Conservation (phyloP, 1,140 invertebrate genomes). For the Cylas formicarius region DNA sequence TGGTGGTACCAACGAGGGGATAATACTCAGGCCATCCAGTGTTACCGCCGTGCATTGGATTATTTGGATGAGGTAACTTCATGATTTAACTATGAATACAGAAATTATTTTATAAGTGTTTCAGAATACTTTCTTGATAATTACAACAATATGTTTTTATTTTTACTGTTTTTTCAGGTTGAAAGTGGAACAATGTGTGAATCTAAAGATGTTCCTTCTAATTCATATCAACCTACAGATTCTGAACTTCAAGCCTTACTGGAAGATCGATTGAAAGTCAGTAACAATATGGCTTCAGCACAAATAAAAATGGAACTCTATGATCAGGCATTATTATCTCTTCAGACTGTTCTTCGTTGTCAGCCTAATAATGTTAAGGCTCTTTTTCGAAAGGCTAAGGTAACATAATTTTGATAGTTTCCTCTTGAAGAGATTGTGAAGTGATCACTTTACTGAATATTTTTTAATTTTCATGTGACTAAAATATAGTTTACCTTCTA, state of each 20-base stretch:
- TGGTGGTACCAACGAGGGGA: constrained; percentile 80
- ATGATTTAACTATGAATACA: not conserved
- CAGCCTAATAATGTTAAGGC: constrained; percentile 87
- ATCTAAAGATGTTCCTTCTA: constrained; percentile 31
- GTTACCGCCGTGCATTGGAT: constrained; percentile 76
- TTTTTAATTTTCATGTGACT: not conserved
- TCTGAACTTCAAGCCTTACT: constrained; percentile 55
- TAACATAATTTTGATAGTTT: constrained; percentile 22
- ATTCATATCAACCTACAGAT: constrained; percentile 46
- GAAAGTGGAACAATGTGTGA: constrained; percentile 49
- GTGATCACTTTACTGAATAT: not conserved
- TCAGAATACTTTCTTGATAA: too few relatives aligned
- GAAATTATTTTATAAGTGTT: too few relatives aligned
- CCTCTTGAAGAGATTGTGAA: not conserved
- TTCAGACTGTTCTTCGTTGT: constrained; percentile 70
- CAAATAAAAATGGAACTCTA: constrained; percentile 79
- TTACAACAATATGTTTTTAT: too few relatives aligned
- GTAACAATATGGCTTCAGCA: constrained; percentile 84
- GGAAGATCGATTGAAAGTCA: constrained; percentile 71
- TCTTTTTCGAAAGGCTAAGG: constrained; percentile 76
- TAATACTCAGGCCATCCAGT: constrained; percentile 67
- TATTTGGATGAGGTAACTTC: constrained; percentile 58
- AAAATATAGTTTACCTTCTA: not conserved
- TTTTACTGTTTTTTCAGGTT: constrained; percentile 15
- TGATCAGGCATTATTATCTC: constrained; percentile 71